Evolutionary conservation across 2,113 vertebrate species (phyloP).

Genomic region (Petaurus breviceps): DNA sequence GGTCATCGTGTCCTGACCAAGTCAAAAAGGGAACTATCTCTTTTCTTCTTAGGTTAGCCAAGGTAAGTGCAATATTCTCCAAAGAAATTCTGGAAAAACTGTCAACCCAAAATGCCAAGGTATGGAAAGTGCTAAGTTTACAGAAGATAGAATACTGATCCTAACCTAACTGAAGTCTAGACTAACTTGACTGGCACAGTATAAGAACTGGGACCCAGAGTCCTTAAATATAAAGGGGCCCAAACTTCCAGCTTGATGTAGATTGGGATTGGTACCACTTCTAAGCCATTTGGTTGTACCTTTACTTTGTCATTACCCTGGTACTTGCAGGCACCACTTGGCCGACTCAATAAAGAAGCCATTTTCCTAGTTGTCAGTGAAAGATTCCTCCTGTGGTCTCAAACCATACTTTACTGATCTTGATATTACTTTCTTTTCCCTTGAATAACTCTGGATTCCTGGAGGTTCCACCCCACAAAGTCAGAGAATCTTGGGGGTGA

Average conservation of each 20-base stretch:
- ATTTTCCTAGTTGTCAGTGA: not conserved
- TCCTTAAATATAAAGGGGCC: not conserved
- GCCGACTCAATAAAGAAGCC: not conserved
- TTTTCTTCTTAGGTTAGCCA: not conserved
- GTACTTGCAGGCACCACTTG: not conserved
- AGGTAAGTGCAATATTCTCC: not conserved
- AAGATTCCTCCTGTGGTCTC: not conserved
- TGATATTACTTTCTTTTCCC: not conserved
- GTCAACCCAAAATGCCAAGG: not conserved
- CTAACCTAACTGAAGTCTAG: not conserved
- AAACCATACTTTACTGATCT: not conserved
- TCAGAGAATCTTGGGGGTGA: not conserved
- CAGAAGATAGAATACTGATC: not conserved
- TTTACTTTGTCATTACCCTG: not conserved
- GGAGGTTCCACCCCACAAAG: not conserved
- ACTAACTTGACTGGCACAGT: rapidly evolving
- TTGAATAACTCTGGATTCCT: not conserved
- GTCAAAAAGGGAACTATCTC: not conserved
- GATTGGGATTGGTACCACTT: not conserved
- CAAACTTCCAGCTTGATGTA: not conserved
- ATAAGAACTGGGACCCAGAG: no score
- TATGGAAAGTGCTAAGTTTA: not conserved
- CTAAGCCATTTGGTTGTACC: not conserved
- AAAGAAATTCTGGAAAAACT: not conserved
- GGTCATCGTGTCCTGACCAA: not conserved